Percentiles rank a stretch among this genome's conserved stretches.
These are phyloP conservation scores for Petrocephalus zakoni DNA, from an alignment of 2,113 vertebrate genomes.

Conservation along the genomic window DNA sequence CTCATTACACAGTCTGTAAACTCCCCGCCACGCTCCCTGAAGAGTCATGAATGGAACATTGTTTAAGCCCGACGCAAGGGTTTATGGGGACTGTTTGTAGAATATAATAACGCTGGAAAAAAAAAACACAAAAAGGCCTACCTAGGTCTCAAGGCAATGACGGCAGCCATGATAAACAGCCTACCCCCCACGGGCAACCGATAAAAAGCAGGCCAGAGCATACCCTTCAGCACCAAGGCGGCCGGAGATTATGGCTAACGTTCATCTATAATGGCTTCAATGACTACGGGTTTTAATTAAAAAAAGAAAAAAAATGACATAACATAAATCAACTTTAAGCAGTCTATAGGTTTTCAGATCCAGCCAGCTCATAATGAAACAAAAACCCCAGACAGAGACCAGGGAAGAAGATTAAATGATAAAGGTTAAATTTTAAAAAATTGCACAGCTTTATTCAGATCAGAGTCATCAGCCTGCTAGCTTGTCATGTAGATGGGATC, in stretches of 20 bases:
- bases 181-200: not conserved
- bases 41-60: slow-evolving; percentile 41
- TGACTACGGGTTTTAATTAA: not conserved
- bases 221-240: not conserved
- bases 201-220: not conserved
- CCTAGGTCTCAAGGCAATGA: slow-evolving; percentile 39
- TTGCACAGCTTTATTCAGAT: not conserved
- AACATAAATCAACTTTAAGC: not conserved
- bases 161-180: not conserved
- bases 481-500: not conserved
- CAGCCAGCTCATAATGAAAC: not conserved
- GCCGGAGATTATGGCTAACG: not conserved
- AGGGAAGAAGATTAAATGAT: not conserved
- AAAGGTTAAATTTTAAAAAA: not conserved
- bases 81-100: not conserved
- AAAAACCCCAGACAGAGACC: not conserved
- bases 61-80: slow-evolving; percentile 5
- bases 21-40: slow-evolving; percentile 41
- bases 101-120: not conserved
- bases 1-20: slow-evolving; percentile 45
- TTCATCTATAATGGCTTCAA: not conserved
- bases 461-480: not conserved
- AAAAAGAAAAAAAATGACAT: not conserved
- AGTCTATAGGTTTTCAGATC: not conserved
- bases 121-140: slow-evolving; percentile 22